These are phyloP conservation scores for Axis porcinus DNA, from an alignment of 2,113 vertebrate genomes.

Conservation along the genomic window DNA sequence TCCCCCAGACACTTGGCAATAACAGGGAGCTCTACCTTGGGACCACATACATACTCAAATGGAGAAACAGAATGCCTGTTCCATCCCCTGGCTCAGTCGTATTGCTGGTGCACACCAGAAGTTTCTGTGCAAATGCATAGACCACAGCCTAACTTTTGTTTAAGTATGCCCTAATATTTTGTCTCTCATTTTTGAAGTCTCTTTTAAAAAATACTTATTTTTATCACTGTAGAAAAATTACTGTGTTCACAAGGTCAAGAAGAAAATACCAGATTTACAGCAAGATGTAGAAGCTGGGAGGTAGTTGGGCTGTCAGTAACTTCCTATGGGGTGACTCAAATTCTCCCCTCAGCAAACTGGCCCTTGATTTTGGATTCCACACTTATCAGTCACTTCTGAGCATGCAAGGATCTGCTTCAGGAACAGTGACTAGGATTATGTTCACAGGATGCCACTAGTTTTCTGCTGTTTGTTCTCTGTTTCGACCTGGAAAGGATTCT, in stretches of 20 bases:
- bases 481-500: not conserved
- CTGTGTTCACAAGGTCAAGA: not conserved
- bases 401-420: not conserved
- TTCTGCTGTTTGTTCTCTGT: too few relatives aligned
- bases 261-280: not conserved
- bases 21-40: not conserved
- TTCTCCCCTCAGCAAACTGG: not conserved
- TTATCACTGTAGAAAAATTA: not conserved
- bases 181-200: not conserved
- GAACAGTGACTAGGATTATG: not conserved
- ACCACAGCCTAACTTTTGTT: not conserved
- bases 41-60: accelerated
- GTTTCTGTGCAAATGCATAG: not conserved
- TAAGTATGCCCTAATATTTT: not conserved
- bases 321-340: not conserved
- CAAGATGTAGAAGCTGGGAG: not conserved
- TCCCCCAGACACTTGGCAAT: not conserved
- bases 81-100: not conserved
- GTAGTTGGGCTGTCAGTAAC: not conserved
- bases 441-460: not conserved
- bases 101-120: not conserved
- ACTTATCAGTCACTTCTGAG: not conserved
- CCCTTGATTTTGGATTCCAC: not conserved
- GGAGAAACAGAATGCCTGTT: not conserved
- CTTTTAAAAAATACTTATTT: not conserved